Percentiles rank a stretch among this genome's conserved stretches.
These are phyloP conservation scores for Polyergus mexicanus DNA, from an alignment of 1,140 invertebrate species.

Conservation along the genomic window DNA sequence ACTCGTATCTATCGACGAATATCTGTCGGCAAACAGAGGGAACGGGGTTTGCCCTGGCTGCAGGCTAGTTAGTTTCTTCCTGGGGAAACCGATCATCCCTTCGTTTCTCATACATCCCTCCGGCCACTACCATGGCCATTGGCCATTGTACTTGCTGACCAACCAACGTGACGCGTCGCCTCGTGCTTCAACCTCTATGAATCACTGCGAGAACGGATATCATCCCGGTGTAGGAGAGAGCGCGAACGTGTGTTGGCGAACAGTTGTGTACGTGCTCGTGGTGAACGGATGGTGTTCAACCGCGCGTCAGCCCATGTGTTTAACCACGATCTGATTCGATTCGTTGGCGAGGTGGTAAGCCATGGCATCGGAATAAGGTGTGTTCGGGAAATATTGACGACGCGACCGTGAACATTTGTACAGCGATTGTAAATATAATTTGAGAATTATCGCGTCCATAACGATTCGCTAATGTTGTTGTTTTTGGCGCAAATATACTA, in stretches of 20 bases:
- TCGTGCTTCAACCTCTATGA: conserved; percentile 62
- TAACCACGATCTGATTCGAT: conserved; percentile 31
- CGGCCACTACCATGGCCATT: conserved; percentile 21
- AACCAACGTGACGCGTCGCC: conserved; percentile 40
- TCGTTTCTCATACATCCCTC: conserved; percentile 22
- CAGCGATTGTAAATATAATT: neutral
- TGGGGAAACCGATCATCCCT: conserved; percentile 33
- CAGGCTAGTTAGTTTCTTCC: conserved; percentile 68
- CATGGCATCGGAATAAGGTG: conserved; percentile 14
- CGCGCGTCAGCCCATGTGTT: conserved; percentile 27
- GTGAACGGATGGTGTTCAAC: neutral
- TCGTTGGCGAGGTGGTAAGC: conserved; percentile 2
- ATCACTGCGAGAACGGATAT: conserved; percentile 67
- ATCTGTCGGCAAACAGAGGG: conserved; percentile 29
- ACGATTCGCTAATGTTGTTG: neutral
- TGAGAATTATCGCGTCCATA: conserved; percentile 18
- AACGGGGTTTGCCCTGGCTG: conserved; percentile 44
- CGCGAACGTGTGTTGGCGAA: conserved; percentile 29
- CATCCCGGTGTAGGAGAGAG: conserved; percentile 30
- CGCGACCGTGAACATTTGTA: neutral
- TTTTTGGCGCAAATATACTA: neutral
- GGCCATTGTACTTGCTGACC: conserved; percentile 67
- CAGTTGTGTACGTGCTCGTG: conserved; percentile 14
- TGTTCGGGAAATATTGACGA: conserved; percentile 3
- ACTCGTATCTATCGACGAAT: conserved; percentile 7